These are phyloP conservation scores for Hoplostethus mediterraneus DNA, from an alignment of 2,797 vertebrate species.

Conservation along the genomic window DNA sequence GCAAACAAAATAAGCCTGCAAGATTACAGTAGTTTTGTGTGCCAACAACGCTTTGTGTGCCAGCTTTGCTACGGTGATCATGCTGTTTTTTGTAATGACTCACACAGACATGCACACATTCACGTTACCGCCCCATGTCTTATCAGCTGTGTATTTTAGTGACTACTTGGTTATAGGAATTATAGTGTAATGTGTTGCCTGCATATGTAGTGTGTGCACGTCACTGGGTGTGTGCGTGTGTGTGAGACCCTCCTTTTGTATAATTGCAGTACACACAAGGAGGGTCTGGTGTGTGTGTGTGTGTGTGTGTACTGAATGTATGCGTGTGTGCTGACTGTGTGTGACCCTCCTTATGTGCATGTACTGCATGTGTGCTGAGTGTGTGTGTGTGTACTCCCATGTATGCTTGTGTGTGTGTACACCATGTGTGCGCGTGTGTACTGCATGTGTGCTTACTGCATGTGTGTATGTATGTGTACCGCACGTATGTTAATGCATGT, in stretches of 20 bases:
- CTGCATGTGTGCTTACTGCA: background rate
- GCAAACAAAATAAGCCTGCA: too few species aligned
- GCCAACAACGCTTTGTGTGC: background rate
- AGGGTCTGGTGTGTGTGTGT: too few species aligned
- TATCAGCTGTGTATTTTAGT: background rate
- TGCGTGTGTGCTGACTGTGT: background rate
- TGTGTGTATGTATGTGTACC: background rate
- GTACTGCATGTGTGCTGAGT: background rate
- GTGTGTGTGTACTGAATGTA: too few species aligned
- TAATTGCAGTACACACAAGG: background rate
- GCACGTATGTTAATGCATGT: background rate
- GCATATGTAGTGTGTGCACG: background rate
- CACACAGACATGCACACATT: too few species aligned
- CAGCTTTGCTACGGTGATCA: background rate
- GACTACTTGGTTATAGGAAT: too few species aligned
- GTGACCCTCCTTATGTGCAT: background rate
- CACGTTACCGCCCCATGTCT: background rate
- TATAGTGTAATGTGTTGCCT: too few species aligned
- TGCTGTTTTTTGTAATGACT: background rate
- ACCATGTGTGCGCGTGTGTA: background rate
- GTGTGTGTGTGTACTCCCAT: background rate
- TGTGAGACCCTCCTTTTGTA: background rate
- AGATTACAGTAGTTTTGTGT: too few species aligned
- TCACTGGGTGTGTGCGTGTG: background rate
- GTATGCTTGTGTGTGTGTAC: background rate